Conservation (phyloP, 2,797 vertebrate species). For the Muraenolepis orangiensis region DNA sequence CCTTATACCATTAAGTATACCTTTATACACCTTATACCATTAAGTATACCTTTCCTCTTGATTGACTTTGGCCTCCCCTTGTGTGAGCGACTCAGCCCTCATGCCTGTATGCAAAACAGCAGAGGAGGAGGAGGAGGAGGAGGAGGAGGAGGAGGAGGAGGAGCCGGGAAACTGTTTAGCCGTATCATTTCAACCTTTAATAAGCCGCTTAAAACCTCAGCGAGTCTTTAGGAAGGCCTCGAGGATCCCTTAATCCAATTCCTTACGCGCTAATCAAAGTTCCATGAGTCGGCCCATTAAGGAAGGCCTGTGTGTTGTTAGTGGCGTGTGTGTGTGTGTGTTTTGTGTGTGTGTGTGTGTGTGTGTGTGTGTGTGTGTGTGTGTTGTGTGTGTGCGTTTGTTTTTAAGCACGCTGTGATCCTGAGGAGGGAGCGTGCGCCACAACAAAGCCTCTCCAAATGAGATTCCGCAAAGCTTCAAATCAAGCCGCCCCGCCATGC, state of each 20-base stretch:
- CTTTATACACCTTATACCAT: too few species aligned
- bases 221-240: constrained; percentile 52
- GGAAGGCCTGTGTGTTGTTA: too few species aligned
- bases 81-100: constrained; percentile 15
- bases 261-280: constrained; percentile 67
- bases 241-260: constrained; percentile 76
- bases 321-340: constrained; percentile 41
- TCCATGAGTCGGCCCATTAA: constrained; percentile 68
- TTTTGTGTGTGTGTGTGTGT: background rate
- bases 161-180: constrained; percentile 26
- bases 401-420: constrained; percentile 67
- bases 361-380: constrained; percentile 8
- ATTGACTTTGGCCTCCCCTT: constrained; percentile 70
- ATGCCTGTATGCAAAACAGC: constrained; percentile 55
- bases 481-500: constrained; percentile 53
- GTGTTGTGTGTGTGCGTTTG: too few species aligned
- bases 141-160: too few species aligned
- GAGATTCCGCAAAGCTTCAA: constrained; percentile 69
- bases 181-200: constrained; percentile 31
- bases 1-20: too few species aligned
- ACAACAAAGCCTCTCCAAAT: constrained; percentile 73
- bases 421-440: constrained; percentile 24
- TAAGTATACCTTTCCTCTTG: too few species aligned
- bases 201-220: constrained; percentile 58
- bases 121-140: too few species aligned